These are phyloP conservation scores for Aphis craccivora DNA, from an alignment of 1,140 invertebrate genomes.

Conservation along the genomic window DNA sequence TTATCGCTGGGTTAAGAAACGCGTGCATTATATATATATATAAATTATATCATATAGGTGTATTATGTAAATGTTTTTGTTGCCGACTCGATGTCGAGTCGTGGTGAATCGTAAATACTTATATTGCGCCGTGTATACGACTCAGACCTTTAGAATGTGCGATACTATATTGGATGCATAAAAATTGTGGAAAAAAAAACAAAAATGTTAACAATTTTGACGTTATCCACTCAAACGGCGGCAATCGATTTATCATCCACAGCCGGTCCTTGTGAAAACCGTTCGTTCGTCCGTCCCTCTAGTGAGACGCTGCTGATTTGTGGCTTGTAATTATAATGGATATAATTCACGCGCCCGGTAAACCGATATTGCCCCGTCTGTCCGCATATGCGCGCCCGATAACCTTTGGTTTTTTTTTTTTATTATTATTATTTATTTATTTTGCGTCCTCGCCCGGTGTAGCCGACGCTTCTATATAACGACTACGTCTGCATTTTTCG, in stretches of 20 bases:
- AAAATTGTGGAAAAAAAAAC: background rate
- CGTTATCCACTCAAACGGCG: slow-evolving; percentile 56
- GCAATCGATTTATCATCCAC: slow-evolving; percentile 52
- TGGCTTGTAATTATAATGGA: slow-evolving; percentile 56
- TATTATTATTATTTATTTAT: slow-evolving; percentile 35
- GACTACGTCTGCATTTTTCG: slow-evolving; percentile 54
- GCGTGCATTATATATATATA: background rate
- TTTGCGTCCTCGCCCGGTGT: slow-evolving; percentile 21
- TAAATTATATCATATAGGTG: background rate
- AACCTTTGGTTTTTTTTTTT: slow-evolving; percentile 49
- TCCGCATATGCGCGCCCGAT: slow-evolving; percentile 15
- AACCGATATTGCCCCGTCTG: slow-evolving; percentile 56
- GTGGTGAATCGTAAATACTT: background rate
- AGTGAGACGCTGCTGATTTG: slow-evolving; percentile 10
- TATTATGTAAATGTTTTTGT: background rate
- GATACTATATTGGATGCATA: background rate
- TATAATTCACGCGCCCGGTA: slow-evolving; percentile 30
- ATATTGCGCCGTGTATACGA: background rate
- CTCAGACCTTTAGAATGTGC: slow-evolving; percentile 26
- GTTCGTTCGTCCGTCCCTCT: slow-evolving; percentile 29
- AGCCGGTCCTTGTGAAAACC: slow-evolving; percentile 45
- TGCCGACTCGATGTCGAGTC: background rate
- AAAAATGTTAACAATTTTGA: slow-evolving; percentile 46
- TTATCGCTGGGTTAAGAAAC: background rate
- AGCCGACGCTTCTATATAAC: slow-evolving; percentile 4